phyloP scores from a whole-genome alignment of 23 tunicate species.

The Trididemnum nubilum region DNA sequence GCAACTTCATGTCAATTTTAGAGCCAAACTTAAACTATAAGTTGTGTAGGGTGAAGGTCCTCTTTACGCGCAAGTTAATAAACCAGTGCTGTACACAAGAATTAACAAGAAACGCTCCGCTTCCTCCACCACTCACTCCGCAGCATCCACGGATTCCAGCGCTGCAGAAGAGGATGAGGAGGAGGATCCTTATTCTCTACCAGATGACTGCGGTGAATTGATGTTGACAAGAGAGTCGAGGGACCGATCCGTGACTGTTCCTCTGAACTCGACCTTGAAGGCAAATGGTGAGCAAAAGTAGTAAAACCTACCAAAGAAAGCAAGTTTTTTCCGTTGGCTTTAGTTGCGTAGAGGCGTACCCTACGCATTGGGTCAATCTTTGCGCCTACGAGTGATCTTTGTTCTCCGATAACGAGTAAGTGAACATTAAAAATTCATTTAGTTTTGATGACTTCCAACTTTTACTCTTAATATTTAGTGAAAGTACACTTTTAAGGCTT shows the following conservation, averaged over 20 bases:
- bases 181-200: slow-evolving; percentile 63
- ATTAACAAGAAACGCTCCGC: neutral
- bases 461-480: too few relatives aligned
- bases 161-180: neutral
- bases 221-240: neutral
- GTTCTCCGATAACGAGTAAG: too few relatives aligned
- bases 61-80: neutral
- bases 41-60: neutral
- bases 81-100: neutral
- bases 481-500: too few relatives aligned
- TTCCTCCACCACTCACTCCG: neutral
- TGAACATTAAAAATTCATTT: too few relatives aligned
- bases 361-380: too few relatives aligned
- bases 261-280: slow-evolving; percentile 6
- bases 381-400: too few relatives aligned
- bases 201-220: slow-evolving; percentile 37
- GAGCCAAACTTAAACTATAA: too few relatives aligned
- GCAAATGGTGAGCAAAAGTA: slow-evolving; percentile 13
- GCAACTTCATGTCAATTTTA: too few relatives aligned
- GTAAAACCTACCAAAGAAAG: neutral
- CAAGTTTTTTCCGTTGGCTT: too few relatives aligned
- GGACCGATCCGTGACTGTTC: slow-evolving; percentile 34
- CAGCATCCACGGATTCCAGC: neutral
- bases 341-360: too few relatives aligned
- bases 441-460: too few relatives aligned